Evolutionary conservation across 2,888 invertebrate species (phyloP).

Genomic region (Drosophila histrio): DNA sequence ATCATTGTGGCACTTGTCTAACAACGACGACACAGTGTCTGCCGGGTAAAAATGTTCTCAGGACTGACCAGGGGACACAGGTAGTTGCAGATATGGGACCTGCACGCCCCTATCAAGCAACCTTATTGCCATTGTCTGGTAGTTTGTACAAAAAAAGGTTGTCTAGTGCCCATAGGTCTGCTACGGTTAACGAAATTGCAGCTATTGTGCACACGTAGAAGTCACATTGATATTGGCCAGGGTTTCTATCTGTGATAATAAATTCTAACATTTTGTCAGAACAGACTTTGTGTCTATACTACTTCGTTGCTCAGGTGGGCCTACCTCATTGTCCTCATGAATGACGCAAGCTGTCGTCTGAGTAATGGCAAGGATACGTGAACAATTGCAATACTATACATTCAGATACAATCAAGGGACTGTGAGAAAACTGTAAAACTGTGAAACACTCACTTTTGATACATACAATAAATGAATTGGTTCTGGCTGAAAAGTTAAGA

Average conservation of each 20-base stretch:
- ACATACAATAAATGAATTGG: slow-evolving; percentile 25
- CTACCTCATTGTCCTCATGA: slow-evolving; percentile 68
- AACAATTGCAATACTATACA: slow-evolving; percentile 55
- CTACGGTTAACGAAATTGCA: slow-evolving; percentile 62
- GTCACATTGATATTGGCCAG: slow-evolving; percentile 66
- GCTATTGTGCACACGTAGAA: slow-evolving; percentile 59
- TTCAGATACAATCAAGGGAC: slow-evolving; percentile 16
- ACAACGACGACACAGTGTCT: slow-evolving; percentile 71
- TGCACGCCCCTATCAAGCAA: slow-evolving; percentile 84
- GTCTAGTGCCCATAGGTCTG: slow-evolving; percentile 54
- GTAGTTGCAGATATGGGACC: slow-evolving; percentile 73
- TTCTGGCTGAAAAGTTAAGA: slow-evolving; percentile 27
- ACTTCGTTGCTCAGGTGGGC: slow-evolving; percentile 62
- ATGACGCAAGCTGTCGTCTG: slow-evolving; percentile 75
- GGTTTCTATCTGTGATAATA: slow-evolving; percentile 37
- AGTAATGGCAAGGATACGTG: slow-evolving; percentile 74
- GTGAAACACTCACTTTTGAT: slow-evolving; percentile 20
- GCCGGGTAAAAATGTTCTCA: slow-evolving; percentile 73
- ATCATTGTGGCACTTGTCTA: slow-evolving; percentile 64
- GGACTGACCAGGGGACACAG: slow-evolving; percentile 53
- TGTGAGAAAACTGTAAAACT: slow-evolving; percentile 58
- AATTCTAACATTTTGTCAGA: slow-evolving; percentile 53
- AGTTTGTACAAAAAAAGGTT: slow-evolving; percentile 58
- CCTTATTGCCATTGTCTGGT: slow-evolving; percentile 76
- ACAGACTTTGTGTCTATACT: slow-evolving; percentile 69